These are phyloP conservation scores for Phyto melanocephala DNA, from an alignment of 2,888 invertebrate species.

Conservation along the genomic window DNA sequence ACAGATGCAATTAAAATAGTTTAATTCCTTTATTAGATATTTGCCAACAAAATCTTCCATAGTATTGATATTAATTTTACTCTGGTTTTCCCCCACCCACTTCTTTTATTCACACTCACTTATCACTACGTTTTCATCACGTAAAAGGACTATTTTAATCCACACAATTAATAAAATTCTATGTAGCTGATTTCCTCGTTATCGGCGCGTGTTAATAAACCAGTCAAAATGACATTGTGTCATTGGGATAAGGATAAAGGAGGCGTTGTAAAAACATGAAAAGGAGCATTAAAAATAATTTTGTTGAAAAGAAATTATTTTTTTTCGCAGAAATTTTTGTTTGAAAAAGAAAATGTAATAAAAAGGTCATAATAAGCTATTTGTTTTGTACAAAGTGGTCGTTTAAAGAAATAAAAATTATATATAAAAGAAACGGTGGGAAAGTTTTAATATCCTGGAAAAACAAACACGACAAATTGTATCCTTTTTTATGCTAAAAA, in stretches of 20 bases:
- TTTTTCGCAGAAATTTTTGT: neutral
- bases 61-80: too few relatives aligned
- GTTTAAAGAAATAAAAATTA: too few relatives aligned
- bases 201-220: constrained; percentile 50
- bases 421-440: neutral
- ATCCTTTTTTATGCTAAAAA: neutral
- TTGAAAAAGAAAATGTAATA: neutral
- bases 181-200: constrained; percentile 25
- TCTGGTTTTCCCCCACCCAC: too few relatives aligned
- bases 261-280: constrained; percentile 57
- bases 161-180: constrained; percentile 46
- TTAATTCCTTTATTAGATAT: too few relatives aligned
- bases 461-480: neutral
- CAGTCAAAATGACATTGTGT: constrained; percentile 9
- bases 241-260: constrained; percentile 9
- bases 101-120: neutral
- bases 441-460: neutral
- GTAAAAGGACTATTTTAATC: constrained; percentile 14
- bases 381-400: neutral
- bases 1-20: too few relatives aligned
- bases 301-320: constrained; percentile 1
- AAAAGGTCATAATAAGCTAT: constrained; percentile 33
- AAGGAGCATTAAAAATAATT: constrained; percentile 40
- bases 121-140: neutral
- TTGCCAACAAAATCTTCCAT: neutral